Base-by-base conservation (phyloP, 2,888 invertebrate genomes). In the Eucriotettix oculatus region DNA sequence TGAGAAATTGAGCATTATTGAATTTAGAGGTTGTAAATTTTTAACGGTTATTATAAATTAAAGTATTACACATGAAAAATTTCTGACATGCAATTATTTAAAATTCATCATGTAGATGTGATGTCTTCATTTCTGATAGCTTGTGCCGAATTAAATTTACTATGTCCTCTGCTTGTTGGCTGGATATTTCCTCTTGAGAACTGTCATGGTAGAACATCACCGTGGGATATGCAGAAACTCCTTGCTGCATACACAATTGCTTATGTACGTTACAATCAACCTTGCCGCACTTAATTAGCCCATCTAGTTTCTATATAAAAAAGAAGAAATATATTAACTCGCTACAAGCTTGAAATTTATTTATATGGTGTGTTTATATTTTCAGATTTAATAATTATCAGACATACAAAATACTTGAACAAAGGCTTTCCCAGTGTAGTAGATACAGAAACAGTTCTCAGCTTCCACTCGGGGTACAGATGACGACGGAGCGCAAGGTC, bases 191-290 rank as follows among this genome's bases (percentile, higher is more conserved):
- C 17, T 57, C 57, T 57, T 42, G 48, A 41, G 29, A 40, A 2
- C 11, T 14, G 29, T 52, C 52, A 42, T 16, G 54, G 44, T 79
- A 82, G 59, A 81, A 71, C 55, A 76, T 71, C 10, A 85, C 73
- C 9, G 81, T 77, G 1, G 85, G 85, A 69, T 83, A 85, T 40
- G 78, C 79, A 52, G 71, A 70, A 10, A 85, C 72, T 29, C 75
- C 73, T 42, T 78, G 76, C 62, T 74, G 70, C 43, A 74, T 73
- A 68, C 85, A 85, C 43, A 81, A 71, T 11, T 71, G 64, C 9
- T 73, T 72, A 66, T 79, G 72, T 10, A 69, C 69, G 64, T 85
- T 82, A 69, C 87, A 87, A 71, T 87, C 80, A 7, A 87, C 72
- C 72, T 83, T 84, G 2, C 78, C 85, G 60, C 79, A 74, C 60